Evolutionary conservation across 1,140 invertebrate genomes (phyloP).

Genomic region (Euwallacea fornicatus): DNA sequence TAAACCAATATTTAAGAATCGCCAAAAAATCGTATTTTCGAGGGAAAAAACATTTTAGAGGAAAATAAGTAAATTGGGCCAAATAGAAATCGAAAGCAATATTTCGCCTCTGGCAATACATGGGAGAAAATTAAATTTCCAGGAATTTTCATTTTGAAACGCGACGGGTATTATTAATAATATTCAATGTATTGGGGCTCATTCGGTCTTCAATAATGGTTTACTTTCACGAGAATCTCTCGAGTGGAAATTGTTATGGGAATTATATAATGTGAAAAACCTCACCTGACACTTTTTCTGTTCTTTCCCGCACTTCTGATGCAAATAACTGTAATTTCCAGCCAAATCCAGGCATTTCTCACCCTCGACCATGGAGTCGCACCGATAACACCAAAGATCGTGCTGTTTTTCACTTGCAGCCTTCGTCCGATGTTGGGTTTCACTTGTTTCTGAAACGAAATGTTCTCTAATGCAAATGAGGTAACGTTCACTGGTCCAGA

Average conservation of each 20-base stretch:
- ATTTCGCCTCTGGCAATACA: too few species aligned
- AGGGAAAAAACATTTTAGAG: too few species aligned
- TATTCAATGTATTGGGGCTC: too few species aligned
- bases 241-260: neutral
- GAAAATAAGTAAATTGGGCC: too few species aligned
- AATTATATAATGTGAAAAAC: neutral
- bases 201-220: too few species aligned
- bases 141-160: too few species aligned
- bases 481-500: too few species aligned
- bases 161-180: too few species aligned
- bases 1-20: too few species aligned
- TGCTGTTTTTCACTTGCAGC: slow-evolving; percentile 72
- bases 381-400: slow-evolving; percentile 78
- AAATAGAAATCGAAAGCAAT: too few species aligned
- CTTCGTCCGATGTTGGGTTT: slow-evolving; percentile 66
- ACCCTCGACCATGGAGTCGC: slow-evolving; percentile 72
- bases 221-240: neutral
- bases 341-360: slow-evolving; percentile 67
- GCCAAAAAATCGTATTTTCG: too few species aligned
- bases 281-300: slow-evolving; percentile 74
- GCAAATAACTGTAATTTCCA: slow-evolving; percentile 63
- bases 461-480: neutral
- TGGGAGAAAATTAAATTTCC: too few species aligned
- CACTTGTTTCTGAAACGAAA: slow-evolving; percentile 26
- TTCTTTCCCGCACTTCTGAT: slow-evolving; percentile 73